A percentile compares a stretch with the other conserved stretches of the same genome.
Evolutionary conservation across 2,113 vertebrate species (phyloP).

Genomic region (Scortum barcoo): DNA sequence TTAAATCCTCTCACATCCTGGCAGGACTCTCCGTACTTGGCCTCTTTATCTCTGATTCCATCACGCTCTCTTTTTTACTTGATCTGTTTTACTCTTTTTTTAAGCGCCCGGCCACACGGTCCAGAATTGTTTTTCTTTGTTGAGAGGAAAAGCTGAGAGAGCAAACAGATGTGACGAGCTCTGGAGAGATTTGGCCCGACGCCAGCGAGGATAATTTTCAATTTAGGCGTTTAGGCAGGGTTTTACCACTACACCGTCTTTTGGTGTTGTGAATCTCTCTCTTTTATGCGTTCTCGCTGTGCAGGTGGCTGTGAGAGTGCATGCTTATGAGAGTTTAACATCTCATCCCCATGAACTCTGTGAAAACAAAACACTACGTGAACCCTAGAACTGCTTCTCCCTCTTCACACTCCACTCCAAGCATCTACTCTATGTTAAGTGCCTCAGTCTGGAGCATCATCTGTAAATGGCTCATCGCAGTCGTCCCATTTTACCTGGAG

Average conservation of each 20-base stretch:
- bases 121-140: constrained; percentile 32
- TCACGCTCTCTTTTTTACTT: constrained; percentile 43
- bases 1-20: constrained; percentile 60
- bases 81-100: constrained; percentile 34
- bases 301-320: constrained; percentile 37
- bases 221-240: constrained; percentile 41
- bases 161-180: constrained; percentile 43
- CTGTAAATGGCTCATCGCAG: constrained; percentile 55
- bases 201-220: constrained; percentile 58
- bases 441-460: constrained; percentile 53
- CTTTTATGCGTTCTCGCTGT: constrained; percentile 1
- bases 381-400: constrained; percentile 44
- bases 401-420: constrained; percentile 42
- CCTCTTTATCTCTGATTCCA: constrained; percentile 50
- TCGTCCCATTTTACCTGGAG: constrained; percentile 65
- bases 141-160: constrained; percentile 33
- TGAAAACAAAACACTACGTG: constrained; percentile 54
- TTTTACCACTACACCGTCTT: constrained; percentile 26
- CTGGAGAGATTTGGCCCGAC: constrained; percentile 48
- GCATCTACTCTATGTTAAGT: constrained; percentile 56
- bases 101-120: constrained; percentile 15
- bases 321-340: constrained; percentile 36
- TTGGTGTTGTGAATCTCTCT: constrained; percentile 20
- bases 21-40: constrained; percentile 51
- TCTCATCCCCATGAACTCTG: constrained; percentile 39